Conservation (phyloP, 1,140 invertebrate genomes). For the Zaprionus capensis region DNA sequence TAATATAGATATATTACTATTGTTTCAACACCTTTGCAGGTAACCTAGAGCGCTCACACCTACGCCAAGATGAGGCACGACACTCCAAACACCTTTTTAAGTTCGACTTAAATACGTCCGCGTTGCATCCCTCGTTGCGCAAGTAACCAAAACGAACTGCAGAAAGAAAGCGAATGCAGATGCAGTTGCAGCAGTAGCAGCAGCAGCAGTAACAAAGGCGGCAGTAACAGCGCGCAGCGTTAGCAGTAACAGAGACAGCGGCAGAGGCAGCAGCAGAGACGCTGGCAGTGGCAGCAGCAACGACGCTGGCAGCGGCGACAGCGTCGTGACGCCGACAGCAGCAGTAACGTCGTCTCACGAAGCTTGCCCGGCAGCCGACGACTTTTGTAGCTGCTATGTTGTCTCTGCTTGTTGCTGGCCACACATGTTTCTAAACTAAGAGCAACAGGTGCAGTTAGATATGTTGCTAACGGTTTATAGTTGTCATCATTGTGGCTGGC, state of each 20-base stretch:
- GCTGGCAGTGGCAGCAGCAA: background rate
- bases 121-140: slow-evolving; percentile 61
- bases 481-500: too few relatives aligned
- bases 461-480: too few relatives aligned
- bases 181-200: slow-evolving; percentile 8
- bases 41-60: slow-evolving; percentile 2
- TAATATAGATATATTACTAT: background rate
- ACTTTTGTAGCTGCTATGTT: background rate
- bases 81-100: slow-evolving; percentile 39
- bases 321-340: background rate
- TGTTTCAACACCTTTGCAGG: background rate
- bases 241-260: background rate
- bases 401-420: background rate
- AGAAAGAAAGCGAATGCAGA: slow-evolving; percentile 21
- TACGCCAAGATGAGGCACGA: slow-evolving; percentile 34
- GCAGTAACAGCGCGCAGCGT: slow-evolving; percentile 13
- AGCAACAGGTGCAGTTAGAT: background rate
- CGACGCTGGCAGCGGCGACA: background rate
- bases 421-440: background rate
- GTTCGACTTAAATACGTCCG: slow-evolving; percentile 24
- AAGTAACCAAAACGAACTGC: slow-evolving; percentile 71
- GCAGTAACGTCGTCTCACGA: background rate
- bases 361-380: background rate
- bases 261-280: background rate
- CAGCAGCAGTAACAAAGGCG: slow-evolving; percentile 10